phyloP scores from a whole-genome alignment of 2,113 vertebrate species.

The Henicopernis longicauda region DNA sequence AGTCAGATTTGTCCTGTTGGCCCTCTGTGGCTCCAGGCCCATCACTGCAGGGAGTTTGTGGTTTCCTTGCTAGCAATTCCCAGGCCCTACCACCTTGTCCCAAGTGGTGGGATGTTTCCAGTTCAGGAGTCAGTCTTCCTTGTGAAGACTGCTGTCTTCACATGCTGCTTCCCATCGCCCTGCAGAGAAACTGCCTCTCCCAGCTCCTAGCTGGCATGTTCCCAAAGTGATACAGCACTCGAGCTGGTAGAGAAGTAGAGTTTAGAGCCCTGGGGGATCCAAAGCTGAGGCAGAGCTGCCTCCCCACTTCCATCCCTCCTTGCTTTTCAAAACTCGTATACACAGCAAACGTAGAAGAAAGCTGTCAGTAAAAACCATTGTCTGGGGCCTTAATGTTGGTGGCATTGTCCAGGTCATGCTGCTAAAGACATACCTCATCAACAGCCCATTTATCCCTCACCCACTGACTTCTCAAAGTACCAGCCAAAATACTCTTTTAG shows the following conservation, averaged over 20 bases:
- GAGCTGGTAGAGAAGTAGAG: background rate
- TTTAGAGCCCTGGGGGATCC: background rate
- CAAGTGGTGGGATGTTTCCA: background rate
- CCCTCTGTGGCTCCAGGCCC: background rate
- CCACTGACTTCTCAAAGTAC: background rate
- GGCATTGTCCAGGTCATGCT: background rate
- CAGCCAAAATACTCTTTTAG: background rate
- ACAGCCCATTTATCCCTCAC: background rate
- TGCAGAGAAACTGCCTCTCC: background rate
- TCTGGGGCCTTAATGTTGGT: background rate
- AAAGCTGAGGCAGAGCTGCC: background rate
- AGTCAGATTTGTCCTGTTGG: background rate
- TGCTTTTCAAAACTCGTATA: accelerated
- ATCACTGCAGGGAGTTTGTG: background rate
- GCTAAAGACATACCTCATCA: background rate
- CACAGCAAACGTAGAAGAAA: background rate
- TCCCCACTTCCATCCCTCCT: background rate
- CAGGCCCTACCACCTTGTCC: background rate
- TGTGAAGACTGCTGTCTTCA: background rate
- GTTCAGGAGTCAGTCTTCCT: background rate
- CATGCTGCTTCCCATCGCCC: background rate
- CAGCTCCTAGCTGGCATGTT: background rate
- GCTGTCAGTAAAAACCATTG: background rate
- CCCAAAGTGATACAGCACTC: background rate
- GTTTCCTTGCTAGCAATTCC: background rate